These are phyloP conservation scores for Amia ocellicauda DNA, from an alignment of 2,113 vertebrate species.

Conservation along the genomic window DNA sequence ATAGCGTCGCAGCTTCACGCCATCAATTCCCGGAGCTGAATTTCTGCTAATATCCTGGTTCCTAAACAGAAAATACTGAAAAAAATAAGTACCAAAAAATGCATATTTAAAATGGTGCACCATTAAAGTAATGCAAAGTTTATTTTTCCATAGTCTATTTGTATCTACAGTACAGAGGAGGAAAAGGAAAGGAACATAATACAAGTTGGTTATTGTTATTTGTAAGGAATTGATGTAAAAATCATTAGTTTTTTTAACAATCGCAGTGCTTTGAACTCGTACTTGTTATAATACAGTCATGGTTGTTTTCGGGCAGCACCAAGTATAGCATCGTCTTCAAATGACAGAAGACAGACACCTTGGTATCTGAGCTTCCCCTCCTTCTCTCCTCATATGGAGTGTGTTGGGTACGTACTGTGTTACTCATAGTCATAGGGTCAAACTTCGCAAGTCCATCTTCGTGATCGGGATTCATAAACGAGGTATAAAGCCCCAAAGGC, in stretches of 20 bases:
- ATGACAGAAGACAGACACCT: conserved; percentile 36
- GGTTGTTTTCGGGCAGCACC: conserved; percentile 7
- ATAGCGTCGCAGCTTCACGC: neutral
- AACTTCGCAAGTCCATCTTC: conserved; percentile 55
- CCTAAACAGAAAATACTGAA: neutral
- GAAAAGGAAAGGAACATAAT: conserved; percentile 17
- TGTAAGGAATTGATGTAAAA: conserved; percentile 9
- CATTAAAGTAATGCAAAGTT: no score
- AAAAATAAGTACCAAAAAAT: no score
- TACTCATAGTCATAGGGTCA: conserved; percentile 63
- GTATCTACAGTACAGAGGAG: neutral
- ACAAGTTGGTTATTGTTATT: conserved; percentile 12
- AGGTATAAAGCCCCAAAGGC: conserved; percentile 47
- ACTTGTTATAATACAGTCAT: no score
- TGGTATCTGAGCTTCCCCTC: conserved; percentile 32
- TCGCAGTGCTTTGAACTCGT: no score
- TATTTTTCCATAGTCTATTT: neutral
- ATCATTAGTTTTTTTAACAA: no score
- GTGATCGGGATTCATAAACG: conserved; percentile 61
- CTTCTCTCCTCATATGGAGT: conserved; percentile 37
- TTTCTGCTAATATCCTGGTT: neutral
- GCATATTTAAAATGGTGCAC: no score
- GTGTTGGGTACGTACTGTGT: conserved; percentile 49
- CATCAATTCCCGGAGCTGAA: neutral
- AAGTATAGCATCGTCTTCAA: conserved; percentile 28